Conservation (phyloP, 1,140 invertebrate genomes). For the Grapholita molesta region DNA sequence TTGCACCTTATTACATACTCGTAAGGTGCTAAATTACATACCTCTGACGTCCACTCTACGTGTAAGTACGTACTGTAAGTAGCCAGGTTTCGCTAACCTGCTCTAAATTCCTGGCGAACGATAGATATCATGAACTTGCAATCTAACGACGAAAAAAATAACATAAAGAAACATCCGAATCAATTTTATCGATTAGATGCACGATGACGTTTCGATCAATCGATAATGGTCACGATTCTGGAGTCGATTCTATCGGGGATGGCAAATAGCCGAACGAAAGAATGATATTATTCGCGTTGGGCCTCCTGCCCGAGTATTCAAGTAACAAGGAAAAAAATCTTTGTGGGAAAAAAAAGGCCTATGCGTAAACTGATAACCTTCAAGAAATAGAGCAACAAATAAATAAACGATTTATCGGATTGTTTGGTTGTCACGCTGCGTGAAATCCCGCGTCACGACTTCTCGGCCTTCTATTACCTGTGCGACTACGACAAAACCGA, state of each 20-base stretch:
- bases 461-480: background rate
- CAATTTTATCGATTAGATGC: conserved; percentile 2
- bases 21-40: too few species aligned
- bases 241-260: background rate
- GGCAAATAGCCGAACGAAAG: too few species aligned
- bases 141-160: background rate
- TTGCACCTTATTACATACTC: too few species aligned
- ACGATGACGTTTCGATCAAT: conserved; percentile 7
- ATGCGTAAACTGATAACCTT: background rate
- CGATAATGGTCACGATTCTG: conserved; percentile 4
- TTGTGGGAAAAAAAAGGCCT: too few species aligned
- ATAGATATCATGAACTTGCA: background rate
- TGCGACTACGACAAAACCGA: background rate
- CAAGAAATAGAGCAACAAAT: background rate
- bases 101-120: background rate
- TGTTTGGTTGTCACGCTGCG: background rate
- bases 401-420: background rate
- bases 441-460: conserved; percentile 6
- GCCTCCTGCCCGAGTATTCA: too few species aligned
- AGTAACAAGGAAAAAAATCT: too few species aligned
- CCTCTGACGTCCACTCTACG: too few species aligned
- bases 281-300: too few species aligned
- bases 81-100: too few species aligned
- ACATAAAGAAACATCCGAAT: background rate
- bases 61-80: too few species aligned